Base-by-base conservation (phyloP, 2,797 vertebrate genomes). In the Gallinago nigripennis region DNA sequence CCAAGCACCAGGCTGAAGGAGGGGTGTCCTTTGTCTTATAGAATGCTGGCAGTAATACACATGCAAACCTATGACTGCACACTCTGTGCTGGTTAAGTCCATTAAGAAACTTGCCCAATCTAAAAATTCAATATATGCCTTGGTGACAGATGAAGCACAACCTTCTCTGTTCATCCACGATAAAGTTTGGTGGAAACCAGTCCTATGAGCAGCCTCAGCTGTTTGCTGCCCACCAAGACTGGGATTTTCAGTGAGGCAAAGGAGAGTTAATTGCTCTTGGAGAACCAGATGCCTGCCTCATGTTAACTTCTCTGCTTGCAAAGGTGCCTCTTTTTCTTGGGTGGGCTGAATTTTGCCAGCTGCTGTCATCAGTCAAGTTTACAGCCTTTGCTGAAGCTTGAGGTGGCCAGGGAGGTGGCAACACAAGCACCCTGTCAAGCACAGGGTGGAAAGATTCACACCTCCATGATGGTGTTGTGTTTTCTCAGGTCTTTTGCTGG, bases 401-500 rank as follows among this genome's bases (percentile, higher is more conserved):
- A 90, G 88, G 79, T 87, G 76, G 41, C 68, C 30, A 6, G 41
- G 25, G 30, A 82, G 72, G 79, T 95, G 89, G 64, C 54, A 80
- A 91, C 46, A 66, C 41, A 75, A 88, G 65, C 60, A 7, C 78
- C 50, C 88, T 12, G 20, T 69, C 61, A 86, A 88, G 79, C 69
- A 92, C 25, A 0, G 1, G 53, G 92, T 17, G 0, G 33, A 84
- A 92, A 82, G 70, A 83, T 92, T 96, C 93, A 92, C 97, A 92
- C 96, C 79, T 97, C 81, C 0, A 1, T 57, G 70, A 84, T 91
- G 73, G 64, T 85, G 82, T 64, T 82, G 65, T 96, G 83, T 94
- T 97, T 96, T 95, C 86, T 95, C 90, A 78, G 92, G 90, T 96
- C 94, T 92, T 96, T 83, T 92, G 71, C 86, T 89, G 76, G 58